Conservation (phyloP, 2,113 vertebrate species). For the Phalacrocorax pelagicus region DNA sequence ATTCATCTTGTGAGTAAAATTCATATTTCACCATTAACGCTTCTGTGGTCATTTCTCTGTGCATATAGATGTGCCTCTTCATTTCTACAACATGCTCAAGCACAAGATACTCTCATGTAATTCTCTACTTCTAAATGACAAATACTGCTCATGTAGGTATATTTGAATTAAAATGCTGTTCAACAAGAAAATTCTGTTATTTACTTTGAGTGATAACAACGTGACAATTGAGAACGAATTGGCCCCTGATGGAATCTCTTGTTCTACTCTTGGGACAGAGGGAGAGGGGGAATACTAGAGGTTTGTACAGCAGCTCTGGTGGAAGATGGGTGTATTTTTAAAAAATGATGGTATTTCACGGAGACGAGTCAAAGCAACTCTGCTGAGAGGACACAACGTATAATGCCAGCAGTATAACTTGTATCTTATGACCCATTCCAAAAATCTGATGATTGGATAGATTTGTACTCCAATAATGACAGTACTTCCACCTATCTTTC, state of each 20-base stretch:
- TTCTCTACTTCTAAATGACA: neutral
- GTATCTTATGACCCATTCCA: neutral
- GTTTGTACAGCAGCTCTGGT: neutral
- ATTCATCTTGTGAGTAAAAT: neutral
- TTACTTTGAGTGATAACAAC: neutral
- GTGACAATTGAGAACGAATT: neutral
- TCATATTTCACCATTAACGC: neutral
- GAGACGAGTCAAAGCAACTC: neutral
- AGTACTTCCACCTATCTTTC: neutral
- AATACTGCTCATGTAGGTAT: no score
- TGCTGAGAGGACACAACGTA: neutral
- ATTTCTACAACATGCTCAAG: neutral
- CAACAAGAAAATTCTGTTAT: neutral
- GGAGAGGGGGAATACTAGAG: neutral
- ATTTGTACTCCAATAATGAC: neutral
- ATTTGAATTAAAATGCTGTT: neutral
- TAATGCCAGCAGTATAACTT: neutral
- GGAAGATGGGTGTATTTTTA: neutral
- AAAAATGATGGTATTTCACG: neutral
- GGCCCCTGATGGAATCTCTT: neutral
- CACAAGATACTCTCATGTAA: neutral
- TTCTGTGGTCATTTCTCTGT: neutral
- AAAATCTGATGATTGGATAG: neutral
- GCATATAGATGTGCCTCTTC: neutral
- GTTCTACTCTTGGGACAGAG: neutral